Conservation (phyloP, 2,888 invertebrate species). For the Gari tellinella region DNA sequence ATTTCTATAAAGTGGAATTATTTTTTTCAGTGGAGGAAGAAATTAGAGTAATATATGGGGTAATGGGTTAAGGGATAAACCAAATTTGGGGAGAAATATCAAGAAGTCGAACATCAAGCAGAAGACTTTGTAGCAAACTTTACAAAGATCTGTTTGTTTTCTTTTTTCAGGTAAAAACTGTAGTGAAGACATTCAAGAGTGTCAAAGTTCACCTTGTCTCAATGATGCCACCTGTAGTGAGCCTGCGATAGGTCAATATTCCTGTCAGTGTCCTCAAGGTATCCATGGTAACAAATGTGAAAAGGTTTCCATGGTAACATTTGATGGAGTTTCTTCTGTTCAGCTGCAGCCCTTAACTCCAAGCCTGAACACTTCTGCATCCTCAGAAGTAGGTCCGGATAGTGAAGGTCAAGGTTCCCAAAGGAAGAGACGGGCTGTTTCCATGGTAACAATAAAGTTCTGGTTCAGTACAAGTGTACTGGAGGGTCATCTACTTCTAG, state of each 20-base stretch:
- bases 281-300: conserved; percentile 73
- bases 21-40: too few species aligned
- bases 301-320: conserved; percentile 71
- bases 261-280: conserved; percentile 75
- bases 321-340: conserved; percentile 69
- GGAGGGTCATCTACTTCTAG: conserved; percentile 71
- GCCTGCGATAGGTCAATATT: conserved; percentile 89
- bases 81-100: too few species aligned
- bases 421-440: conserved; percentile 20
- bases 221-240: conserved; percentile 96
- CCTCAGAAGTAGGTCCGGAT: too few species aligned
- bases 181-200: conserved; percentile 63
- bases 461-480: conserved; percentile 71
- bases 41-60: too few species aligned
- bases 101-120: too few species aligned
- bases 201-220: conserved; percentile 90
- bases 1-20: too few species aligned
- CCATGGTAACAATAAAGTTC: conserved; percentile 51
- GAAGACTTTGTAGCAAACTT: too few species aligned
- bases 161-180: conserved; percentile 63
- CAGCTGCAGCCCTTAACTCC: conserved; percentile 48
- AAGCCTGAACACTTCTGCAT: conserved; percentile 12
- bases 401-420: background rate
- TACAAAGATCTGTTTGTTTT: too few species aligned
- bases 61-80: too few species aligned